Base-by-base conservation (phyloP, 2,113 vertebrate genomes). In the Mionectes macconnelli region DNA sequence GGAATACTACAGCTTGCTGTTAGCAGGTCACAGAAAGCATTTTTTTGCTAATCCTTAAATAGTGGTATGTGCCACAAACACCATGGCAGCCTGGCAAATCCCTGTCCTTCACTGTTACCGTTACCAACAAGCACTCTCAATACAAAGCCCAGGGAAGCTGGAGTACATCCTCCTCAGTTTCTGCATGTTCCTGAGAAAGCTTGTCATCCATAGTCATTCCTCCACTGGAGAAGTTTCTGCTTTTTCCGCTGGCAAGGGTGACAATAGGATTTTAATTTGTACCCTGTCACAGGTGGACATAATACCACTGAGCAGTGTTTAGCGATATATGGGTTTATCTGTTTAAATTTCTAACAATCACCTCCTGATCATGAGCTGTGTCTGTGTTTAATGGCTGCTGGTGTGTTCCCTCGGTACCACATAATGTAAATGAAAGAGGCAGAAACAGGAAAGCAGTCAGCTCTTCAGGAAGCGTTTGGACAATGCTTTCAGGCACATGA, bases 401-500 rank as follows among this genome's bases (percentile, higher is more conserved):
- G 53, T 7, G 5, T 1, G 0, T 17, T 76, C 30, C 19, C n/a
- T 62, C 25, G 12, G 52, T 44, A 53, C 56, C 55, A 52, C 3
- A 0, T 31, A 35, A 59, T 2, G 0, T 31, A 47, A 57, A 28
- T 49, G 53, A 39, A 33, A 67, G 57, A 90, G 52, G 55, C 39
- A 78, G 81, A 57, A 93, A 62, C 45, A 59, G 37, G 78, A 75
- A 70, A 75, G 33, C 42, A 75, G 14, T 27, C 42, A 84, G 28
- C 53, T 89, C 77, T 68, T 79, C 77, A 60, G 24, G 10, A 60
- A 60, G 9, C 10, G 7, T 52, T 52, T 67, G 77, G 37, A 45
- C 37, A 59, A 45, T 0, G 0, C 45, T 39, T 23, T 74, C 19
- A n/a, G 60, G 44, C 28, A 52, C 39, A 7, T 4, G 44, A 28